Conservation (phyloP, 2,113 vertebrate species). For the Petrocephalus zakoni region DNA sequence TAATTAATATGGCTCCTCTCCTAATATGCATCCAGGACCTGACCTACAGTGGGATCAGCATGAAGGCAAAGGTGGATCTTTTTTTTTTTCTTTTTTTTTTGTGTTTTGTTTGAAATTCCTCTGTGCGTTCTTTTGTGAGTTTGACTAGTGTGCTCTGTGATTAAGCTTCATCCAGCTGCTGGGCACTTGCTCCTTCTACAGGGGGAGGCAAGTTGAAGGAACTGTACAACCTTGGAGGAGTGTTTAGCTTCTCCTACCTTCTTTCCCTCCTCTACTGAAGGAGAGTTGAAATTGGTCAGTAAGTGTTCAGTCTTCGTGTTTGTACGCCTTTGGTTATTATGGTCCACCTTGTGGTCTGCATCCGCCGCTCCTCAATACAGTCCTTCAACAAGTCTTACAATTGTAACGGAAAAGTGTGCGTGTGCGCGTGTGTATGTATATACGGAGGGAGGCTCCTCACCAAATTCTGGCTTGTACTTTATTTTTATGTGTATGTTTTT, state of each 20-base stretch:
- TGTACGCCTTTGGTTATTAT: background rate
- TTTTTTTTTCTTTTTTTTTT: background rate
- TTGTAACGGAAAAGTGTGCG: background rate
- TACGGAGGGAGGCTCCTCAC: slow-evolving; percentile 12
- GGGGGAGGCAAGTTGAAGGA: background rate
- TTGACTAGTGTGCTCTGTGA: background rate
- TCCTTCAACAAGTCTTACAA: slow-evolving; percentile 16
- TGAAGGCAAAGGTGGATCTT: background rate
- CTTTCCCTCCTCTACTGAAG: background rate
- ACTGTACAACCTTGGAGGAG: background rate
- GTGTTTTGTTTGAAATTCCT: background rate
- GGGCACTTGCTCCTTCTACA: background rate
- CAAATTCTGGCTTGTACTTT: slow-evolving; percentile 29
- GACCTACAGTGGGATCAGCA: background rate
- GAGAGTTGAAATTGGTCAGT: background rate
- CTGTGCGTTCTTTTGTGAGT: background rate
- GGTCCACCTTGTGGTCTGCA: background rate
- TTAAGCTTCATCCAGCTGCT: background rate
- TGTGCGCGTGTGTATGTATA: background rate
- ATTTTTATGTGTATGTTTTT: slow-evolving; percentile 75
- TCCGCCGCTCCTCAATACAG: background rate
- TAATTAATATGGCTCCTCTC: background rate
- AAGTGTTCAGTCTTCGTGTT: background rate
- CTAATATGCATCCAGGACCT: background rate
- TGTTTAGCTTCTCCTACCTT: background rate